phyloP scores from a whole-genome alignment of 2,888 invertebrate genomes.

The Apantesis nais region DNA sequence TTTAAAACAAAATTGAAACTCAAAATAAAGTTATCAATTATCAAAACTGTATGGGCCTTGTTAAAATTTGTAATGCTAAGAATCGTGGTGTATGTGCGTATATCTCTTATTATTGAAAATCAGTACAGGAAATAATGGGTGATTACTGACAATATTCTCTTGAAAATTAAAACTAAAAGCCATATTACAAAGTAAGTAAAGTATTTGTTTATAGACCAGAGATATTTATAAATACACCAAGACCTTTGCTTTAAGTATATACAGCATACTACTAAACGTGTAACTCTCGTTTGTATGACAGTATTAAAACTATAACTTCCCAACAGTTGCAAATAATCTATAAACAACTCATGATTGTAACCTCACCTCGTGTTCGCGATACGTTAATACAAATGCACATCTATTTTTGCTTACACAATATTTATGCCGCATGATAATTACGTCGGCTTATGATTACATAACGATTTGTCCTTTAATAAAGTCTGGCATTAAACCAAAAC shows the following conservation, averaged over 20 bases:
- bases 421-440: constrained; percentile 44
- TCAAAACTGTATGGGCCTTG: too few species aligned
- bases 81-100: too few species aligned
- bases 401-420: constrained; percentile 40
- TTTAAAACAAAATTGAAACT: too few species aligned
- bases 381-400: constrained; percentile 24
- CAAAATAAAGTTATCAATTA: too few species aligned
- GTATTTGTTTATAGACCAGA: too few species aligned
- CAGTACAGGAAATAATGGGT: too few species aligned
- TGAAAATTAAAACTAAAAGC: too few species aligned
- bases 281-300: not conserved
- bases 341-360: not conserved
- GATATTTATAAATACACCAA: not conserved
- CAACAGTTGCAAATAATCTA: not conserved
- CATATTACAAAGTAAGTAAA: too few species aligned
- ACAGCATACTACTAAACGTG: not conserved
- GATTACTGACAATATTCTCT: too few species aligned
- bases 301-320: not conserved
- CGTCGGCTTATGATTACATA: constrained; percentile 59
- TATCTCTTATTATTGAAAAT: too few species aligned
- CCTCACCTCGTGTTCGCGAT: not conserved
- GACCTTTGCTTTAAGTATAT: not conserved
- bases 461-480: constrained; percentile 65
- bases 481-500: constrained; percentile 65
- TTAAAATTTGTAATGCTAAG: too few species aligned